Evolutionary conservation across 2,797 vertebrate species (phyloP), one percentile per base, ranked within the genome.

Genomic region (Diglossa cyanea): DNA sequence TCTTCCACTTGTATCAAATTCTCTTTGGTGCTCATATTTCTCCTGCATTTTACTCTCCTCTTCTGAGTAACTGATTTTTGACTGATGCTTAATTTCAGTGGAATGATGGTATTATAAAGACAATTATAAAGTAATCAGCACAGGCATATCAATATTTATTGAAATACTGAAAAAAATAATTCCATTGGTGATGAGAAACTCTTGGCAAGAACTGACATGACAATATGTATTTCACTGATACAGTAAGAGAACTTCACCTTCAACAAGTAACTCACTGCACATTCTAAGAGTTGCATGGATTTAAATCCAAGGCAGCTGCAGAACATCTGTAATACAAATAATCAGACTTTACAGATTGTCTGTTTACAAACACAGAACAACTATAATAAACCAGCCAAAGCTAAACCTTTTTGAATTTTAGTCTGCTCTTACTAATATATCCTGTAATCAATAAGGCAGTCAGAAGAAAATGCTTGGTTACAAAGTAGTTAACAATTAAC

Each of bases 141-240:
- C 78, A 94, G 98, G 97, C 98, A 98, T 98, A 98, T 98, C 97
- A 98, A 98, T 98, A 98, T 99, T 98, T 98, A 99, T 99, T 99
- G 98, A 98, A 98, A 98, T 98, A 98, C 97, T 98, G 98, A 97
- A 98, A 98, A 97, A 95, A 92, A 92, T 96, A 97, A 96, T 96
- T 98, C 97, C 98, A 97, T 97, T 97, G 97, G 98, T 88, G 96
- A 98, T 97, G 98, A 97, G 98, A 98, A 98, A 97, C 97, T 98
- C 95, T 96, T 97, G 96, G 98, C 97, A 98, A 98, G 97, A 98
- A 97, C 95, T 96, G 97, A 98, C 97, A 97, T 97, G 96, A 98
- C 97, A 97, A 97, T 97, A 96, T 96, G 98, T 96, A 96, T 97
- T 98, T 97, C 98, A 97, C 96, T 72, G 96, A 97, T 97, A 98